phyloP scores from a whole-genome alignment of 2,888 invertebrate genomes.

The Hirtodrosophila duncani region DNA sequence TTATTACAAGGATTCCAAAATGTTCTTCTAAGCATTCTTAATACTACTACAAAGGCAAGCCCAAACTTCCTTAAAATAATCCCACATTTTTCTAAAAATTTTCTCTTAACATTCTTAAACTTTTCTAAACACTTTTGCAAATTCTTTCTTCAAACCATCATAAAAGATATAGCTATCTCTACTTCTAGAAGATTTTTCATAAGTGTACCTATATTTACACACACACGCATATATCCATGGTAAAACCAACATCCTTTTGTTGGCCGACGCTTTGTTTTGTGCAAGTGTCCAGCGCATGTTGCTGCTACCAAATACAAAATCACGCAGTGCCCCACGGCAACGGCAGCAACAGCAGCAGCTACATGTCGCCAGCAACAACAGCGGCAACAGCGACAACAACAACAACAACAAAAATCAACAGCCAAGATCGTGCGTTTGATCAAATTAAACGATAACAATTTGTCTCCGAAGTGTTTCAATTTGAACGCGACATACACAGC shows the following conservation, averaged over 20 bases:
- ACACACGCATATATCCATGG: conserved; percentile 54
- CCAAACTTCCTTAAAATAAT: too few species aligned
- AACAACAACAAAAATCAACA: conserved; percentile 53
- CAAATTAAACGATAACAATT: conserved; percentile 79
- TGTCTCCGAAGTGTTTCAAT: conserved; percentile 78
- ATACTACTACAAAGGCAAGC: too few species aligned
- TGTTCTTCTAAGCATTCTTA: too few species aligned
- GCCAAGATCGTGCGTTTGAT: conserved; percentile 76
- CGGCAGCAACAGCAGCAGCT: conserved; percentile 14
- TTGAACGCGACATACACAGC: conserved; percentile 50
- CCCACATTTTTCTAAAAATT: too few species aligned
- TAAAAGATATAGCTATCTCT: too few species aligned
- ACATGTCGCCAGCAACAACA: not conserved
- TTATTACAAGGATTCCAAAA: too few species aligned
- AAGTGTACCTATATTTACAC: too few species aligned
- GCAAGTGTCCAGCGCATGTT: conserved; percentile 50
- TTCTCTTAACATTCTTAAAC: too few species aligned
- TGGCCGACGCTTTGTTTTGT: conserved; percentile 35
- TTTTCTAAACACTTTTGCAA: too few species aligned
- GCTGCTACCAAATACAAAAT: conserved; percentile 66
- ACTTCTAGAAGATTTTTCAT: too few species aligned
- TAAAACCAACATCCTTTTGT: conserved; percentile 57
- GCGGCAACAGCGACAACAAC: conserved; percentile 5
- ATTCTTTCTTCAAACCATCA: too few species aligned
- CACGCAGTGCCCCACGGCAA: too few species aligned